Percentiles rank a stretch among this genome's conserved stretches.
Evolutionary conservation across 1,140 invertebrate species (phyloP).

Genomic region (Macrobrachium rosenbergii): DNA sequence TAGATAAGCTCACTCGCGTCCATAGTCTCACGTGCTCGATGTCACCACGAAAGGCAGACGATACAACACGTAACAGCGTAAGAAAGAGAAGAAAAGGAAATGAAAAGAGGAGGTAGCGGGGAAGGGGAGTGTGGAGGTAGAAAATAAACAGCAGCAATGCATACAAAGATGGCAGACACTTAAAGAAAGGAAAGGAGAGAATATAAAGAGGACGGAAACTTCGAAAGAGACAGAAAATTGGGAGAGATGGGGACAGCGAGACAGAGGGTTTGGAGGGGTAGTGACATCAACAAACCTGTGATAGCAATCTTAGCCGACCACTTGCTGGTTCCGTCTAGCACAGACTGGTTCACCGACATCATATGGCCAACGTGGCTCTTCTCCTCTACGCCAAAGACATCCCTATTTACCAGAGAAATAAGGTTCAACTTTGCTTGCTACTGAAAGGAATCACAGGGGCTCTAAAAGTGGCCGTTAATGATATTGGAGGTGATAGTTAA

Average conservation of each 20-base stretch:
- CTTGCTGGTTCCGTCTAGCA: constrained; percentile 99
- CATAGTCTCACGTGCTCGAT: background rate
- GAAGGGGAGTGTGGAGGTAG: background rate
- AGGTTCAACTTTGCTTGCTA: constrained; percentile 50
- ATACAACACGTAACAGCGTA: constrained; percentile 32
- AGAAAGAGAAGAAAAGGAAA: constrained; percentile 12
- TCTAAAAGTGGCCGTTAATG: background rate
- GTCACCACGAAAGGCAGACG: constrained; percentile 27
- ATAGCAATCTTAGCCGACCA: constrained; percentile 99
- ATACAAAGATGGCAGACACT: background rate
- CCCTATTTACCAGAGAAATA: constrained; percentile 75
- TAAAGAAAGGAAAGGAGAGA: constrained; percentile 26
- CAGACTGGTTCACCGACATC: constrained; percentile 97
- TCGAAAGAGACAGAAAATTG: constrained; percentile 18
- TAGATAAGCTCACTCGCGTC: no score
- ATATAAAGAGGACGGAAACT: background rate
- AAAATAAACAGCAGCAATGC: no score
- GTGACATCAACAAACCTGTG: constrained; percentile 86
- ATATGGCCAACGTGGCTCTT: constrained; percentile 95
- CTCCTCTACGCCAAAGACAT: constrained; percentile 94
- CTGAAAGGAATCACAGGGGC: background rate
- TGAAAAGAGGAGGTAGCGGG: background rate
- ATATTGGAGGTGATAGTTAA: background rate
- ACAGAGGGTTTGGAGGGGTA: constrained; percentile 16
- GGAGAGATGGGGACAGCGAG: constrained; percentile 7